Evolutionary conservation across 2,113 vertebrate genomes (phyloP), one percentile per base, ranked within the genome.

Genomic region (Ornithorhynchus anatinus): DNA sequence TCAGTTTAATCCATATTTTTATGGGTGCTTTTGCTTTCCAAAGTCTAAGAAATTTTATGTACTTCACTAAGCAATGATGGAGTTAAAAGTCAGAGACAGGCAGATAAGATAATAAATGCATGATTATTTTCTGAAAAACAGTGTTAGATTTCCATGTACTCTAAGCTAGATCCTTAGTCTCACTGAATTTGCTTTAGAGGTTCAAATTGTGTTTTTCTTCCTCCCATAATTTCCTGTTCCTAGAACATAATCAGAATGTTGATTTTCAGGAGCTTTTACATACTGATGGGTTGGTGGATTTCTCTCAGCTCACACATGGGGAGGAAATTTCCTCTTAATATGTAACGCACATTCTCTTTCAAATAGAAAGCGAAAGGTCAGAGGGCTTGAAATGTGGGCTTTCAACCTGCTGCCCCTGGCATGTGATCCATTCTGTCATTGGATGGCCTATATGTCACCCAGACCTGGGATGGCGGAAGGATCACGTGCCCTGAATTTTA

Each of bases 1-100:
- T 92, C 91, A 88, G 82, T 77, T 90, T 90, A 92, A 90, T 86
- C 85, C 90, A 89, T 88, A 92, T 87, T 92, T 92, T 89, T 79
- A 69, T 70, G 47, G 83, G 80, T 82, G 85, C n/a, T 77, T 86
- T 91, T 89, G 76, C 61, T 84, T 84, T 86, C 74, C 50, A 79
- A 80, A 85, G 78, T 80, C 72, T 79, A 82, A 84, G 59, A 83
- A 32, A 51, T 83, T 88, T 79, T 61, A 75, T 77, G 47, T 23
- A 37, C 56, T 60, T 27, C 75, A 47, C 60, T 86, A 75, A 88
- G 84, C 84, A 85, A 71, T 84, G 84, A 73, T 84, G 59, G 3
- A 22, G 72, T 75, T 82, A 73, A 45, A 67, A 84, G 77, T 37
- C 78, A 80, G 64, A 74, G 69, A 78, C 77, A 80, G 67, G 75